Conservation (phyloP, 2,888 invertebrate species). For the Adelphocoris suturalis region DNA sequence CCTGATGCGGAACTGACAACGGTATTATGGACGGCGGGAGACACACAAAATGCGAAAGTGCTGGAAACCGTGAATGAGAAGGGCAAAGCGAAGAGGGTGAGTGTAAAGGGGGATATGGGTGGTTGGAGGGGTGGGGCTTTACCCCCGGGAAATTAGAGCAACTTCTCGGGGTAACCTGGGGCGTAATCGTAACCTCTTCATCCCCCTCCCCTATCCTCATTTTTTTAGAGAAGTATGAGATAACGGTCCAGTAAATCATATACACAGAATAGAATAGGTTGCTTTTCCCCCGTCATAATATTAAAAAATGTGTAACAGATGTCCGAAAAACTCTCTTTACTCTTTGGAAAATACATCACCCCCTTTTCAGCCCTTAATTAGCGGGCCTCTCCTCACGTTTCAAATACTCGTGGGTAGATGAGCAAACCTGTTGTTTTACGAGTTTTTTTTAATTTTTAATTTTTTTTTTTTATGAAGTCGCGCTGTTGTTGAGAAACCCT, state of each 20-base stretch:
- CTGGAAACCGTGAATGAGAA: constrained; percentile 59
- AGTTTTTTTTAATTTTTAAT: neutral
- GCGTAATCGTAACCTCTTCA: constrained; percentile 55
- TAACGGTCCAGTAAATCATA: constrained; percentile 58
- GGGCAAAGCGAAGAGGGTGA: neutral
- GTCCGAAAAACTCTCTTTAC: constrained; percentile 45
- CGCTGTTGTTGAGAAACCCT: neutral
- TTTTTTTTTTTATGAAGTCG: too few relatives aligned
- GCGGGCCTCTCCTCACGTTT: constrained; percentile 23
- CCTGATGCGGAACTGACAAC: constrained; percentile 67
- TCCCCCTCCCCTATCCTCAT: neutral
- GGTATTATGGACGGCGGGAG: constrained; percentile 66
- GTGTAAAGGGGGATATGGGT: too few relatives aligned
- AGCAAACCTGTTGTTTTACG: constrained; percentile 1
- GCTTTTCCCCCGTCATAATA: neutral
- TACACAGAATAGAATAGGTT: constrained; percentile 26
- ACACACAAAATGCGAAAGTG: constrained; percentile 61
- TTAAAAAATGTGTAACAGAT: constrained; percentile 21
- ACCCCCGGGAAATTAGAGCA: constrained; percentile 53
- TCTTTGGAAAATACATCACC: neutral
- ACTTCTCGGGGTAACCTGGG: constrained; percentile 21
- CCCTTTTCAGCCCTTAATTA: constrained; percentile 33
- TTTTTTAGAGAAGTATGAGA: constrained; percentile 47
- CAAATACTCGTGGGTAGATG: neutral
- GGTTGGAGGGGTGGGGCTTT: too few relatives aligned